These are phyloP conservation scores for Leptinotarsa peninsularis DNA, from an alignment of 2,888 invertebrate genomes.

Conservation along the genomic window DNA sequence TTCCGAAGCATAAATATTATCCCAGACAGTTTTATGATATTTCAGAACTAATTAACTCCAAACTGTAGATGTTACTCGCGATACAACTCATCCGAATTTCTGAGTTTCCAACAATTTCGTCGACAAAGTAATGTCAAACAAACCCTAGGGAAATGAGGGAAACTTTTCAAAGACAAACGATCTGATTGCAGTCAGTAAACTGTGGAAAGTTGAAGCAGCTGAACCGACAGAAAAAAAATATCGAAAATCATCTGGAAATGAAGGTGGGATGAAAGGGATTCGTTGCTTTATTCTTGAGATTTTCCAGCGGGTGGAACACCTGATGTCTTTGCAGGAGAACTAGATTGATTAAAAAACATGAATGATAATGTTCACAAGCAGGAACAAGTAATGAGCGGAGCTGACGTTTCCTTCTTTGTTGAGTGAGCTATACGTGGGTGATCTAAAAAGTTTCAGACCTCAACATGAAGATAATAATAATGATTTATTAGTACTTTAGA, in stretches of 20 bases:
- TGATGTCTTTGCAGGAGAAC: neutral
- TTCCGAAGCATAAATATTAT: neutral
- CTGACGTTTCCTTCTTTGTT: too few relatives aligned
- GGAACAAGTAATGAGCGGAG: too few relatives aligned
- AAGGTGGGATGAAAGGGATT: neutral
- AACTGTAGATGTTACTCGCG: neutral
- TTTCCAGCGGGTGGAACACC: neutral
- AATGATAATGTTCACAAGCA: too few relatives aligned
- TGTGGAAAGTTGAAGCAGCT: neutral
- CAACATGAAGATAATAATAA: too few relatives aligned
- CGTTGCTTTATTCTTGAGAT: neutral
- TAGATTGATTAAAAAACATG: neutral
- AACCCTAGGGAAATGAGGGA: conserved; percentile 4
- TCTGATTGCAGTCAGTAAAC: neutral
- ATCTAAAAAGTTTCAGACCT: too few relatives aligned
- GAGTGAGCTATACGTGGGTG: too few relatives aligned
- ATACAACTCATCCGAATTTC: conserved; percentile 9
- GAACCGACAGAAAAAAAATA: neutral
- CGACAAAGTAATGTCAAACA: conserved; percentile 8
- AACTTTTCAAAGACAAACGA: conserved; percentile 14
- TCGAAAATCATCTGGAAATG: neutral
- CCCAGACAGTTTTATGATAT: neutral
- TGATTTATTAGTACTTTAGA: too few relatives aligned
- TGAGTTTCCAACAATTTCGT: neutral
- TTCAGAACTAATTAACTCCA: conserved; percentile 9